Percentiles rank a stretch among this genome's conserved stretches.
These are phyloP conservation scores for Nothobranchius furzeri DNA, from an alignment of 2,113 vertebrate genomes.

Conservation along the genomic window DNA sequence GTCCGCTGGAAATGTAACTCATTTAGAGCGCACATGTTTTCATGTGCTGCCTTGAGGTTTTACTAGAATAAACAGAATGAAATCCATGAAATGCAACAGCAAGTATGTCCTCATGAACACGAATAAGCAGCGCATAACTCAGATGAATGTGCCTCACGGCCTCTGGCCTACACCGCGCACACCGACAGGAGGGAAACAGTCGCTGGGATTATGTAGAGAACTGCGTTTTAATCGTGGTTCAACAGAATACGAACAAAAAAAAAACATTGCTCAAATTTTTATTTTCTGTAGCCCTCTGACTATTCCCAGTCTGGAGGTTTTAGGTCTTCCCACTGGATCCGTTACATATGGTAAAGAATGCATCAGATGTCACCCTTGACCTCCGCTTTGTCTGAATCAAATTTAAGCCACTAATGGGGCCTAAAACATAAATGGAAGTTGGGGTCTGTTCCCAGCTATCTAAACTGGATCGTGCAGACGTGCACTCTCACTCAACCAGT, in stretches of 20 bases:
- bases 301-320: too few species aligned
- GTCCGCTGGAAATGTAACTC: not conserved
- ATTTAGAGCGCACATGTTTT: constrained; percentile 2
- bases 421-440: not conserved
- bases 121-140: not conserved
- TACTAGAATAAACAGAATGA: constrained; percentile 10
- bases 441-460: not conserved
- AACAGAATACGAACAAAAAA: too few species aligned
- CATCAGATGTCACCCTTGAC: not conserved
- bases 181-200: too few species aligned
- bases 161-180: too few species aligned
- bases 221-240: too few species aligned
- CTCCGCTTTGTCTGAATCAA: constrained; percentile 5
- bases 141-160: too few species aligned
- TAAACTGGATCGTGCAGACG: not conserved
- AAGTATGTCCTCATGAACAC: not conserved
- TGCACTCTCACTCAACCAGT: too few species aligned
- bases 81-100: constrained; percentile 1
- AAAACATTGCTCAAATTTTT: too few species aligned
- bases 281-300: too few species aligned
- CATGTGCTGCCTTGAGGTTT: constrained; percentile 19
- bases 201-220: too few species aligned
- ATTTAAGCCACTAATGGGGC: not conserved
- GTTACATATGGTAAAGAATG: not conserved
- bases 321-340: not conserved